Base-by-base conservation (phyloP, 2,113 vertebrate species). In the Ammospiza caudacuta region DNA sequence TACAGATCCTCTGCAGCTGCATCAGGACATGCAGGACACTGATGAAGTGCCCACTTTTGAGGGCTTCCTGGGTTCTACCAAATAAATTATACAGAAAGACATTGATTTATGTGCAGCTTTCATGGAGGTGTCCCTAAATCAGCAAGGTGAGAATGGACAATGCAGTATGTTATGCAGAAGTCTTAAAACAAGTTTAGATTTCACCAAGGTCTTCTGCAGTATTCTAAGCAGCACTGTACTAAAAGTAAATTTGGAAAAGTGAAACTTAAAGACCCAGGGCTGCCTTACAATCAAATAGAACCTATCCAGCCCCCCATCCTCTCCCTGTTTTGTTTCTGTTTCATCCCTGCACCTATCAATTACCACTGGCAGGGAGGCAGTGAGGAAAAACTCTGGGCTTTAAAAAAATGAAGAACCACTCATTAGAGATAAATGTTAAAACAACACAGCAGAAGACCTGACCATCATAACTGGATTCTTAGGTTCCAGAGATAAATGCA, bases 11-110 rank as follows among this genome's bases (percentile, higher is more conserved):
- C 93, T 99, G 98, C 52, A 99, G 97, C 97, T 98, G 98, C 98
- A 99, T 99, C 95, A 99, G 96, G 22, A 99, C 98, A 14, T 99
- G 98, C 78, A 99, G 98, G 78, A 99, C 99, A 44, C 99, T 99
- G 83, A 99, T 98, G 96, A 99, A 99, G 92, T 99, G 99, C 13
- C 99, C 99, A 1, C 98, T 99, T 96, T 99, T 99, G 66, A 99
- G 97, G 9, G 99, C 99, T 94, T 99, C 99, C 95, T 99, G 98
- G 59, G 99, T 98, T 85, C 99, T 99, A 85, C 10, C 55, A 80
- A 91, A 58, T 10, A 70, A 52, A 84, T 61, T 8, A 69, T 10
- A 62, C 0, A 82, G 62, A 82, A 92, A 74, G 31, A 59, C 24
- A 47, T 27, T 76, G 16, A 87, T 73, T 58, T 31, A 74, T 77